phyloP scores from a whole-genome alignment of 2,888 invertebrate genomes.

The Lordiphosa fenestrarum region DNA sequence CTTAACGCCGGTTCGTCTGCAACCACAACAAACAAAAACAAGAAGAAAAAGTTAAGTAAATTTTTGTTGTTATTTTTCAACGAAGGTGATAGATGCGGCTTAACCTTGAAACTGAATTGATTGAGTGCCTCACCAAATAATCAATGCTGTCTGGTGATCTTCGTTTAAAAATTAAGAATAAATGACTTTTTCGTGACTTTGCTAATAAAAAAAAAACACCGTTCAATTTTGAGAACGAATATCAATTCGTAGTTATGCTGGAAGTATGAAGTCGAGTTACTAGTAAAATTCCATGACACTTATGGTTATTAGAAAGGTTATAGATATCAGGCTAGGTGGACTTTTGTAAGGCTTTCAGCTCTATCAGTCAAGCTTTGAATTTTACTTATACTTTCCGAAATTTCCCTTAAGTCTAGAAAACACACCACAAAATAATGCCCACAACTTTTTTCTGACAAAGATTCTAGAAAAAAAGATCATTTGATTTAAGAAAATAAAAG shows the following conservation, averaged over 20 bases:
- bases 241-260: conserved; percentile 4
- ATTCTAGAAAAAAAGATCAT: too few relatives aligned
- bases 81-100: conserved; percentile 1
- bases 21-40: not conserved
- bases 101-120: conserved; percentile 30
- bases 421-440: too few relatives aligned
- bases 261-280: not conserved
- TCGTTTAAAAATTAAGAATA: conserved; percentile 3
- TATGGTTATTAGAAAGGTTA: not conserved
- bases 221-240: conserved; percentile 9
- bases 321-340: too few relatives aligned
- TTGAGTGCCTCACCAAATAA: conserved; percentile 1
- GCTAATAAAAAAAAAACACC: conserved; percentile 3
- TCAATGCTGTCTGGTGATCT: conserved; percentile 16
- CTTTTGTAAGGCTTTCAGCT: too few relatives aligned
- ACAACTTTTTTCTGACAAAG: too few relatives aligned
- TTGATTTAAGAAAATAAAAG: too few relatives aligned
- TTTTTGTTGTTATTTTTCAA: not conserved
- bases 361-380: too few relatives aligned
- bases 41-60: not conserved
- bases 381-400: too few relatives aligned
- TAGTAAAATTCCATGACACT: conserved; percentile 2
- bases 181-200: conserved; percentile 28
- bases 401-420: too few relatives aligned
- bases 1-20: conserved; percentile 84